phyloP scores from a whole-genome alignment of 2,888 invertebrate genomes.

The Chalcosyrphus nemorum region DNA sequence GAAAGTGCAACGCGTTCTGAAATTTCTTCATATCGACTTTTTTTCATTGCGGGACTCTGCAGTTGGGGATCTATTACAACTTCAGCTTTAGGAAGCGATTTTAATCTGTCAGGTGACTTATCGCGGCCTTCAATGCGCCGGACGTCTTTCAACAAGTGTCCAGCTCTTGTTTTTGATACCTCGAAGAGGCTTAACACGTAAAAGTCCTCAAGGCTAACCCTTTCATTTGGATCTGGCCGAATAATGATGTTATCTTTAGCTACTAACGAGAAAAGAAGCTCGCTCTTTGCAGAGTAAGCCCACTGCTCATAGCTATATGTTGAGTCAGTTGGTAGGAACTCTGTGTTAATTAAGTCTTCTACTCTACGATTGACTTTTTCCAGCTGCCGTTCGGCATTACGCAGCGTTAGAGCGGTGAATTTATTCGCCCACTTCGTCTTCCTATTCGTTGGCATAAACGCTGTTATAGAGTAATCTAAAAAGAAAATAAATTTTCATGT shows the following conservation, averaged over 20 bases:
- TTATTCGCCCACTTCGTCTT: constrained; percentile 80
- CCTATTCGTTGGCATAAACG: constrained; percentile 74
- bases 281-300: background rate
- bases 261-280: background rate
- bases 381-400: constrained; percentile 76
- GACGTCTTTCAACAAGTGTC: constrained; percentile 85
- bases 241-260: constrained; percentile 48
- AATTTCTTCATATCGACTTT: constrained; percentile 44
- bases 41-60: constrained; percentile 40
- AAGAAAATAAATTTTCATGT: background rate
- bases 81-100: constrained; percentile 56
- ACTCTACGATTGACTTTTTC: constrained; percentile 76
- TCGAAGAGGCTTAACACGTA: constrained; percentile 83
- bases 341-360: constrained; percentile 75
- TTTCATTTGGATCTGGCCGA: constrained; percentile 33
- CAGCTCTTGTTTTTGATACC: constrained; percentile 80
- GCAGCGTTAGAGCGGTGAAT: constrained; percentile 80
- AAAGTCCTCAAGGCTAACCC: constrained; percentile 77
- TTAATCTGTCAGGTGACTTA: constrained; percentile 81
- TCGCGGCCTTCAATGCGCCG: constrained; percentile 86
- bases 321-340: constrained; percentile 64
- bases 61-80: constrained; percentile 1
- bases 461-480: constrained; percentile 77
- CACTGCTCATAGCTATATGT: constrained; percentile 8
- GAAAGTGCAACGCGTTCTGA: background rate